phyloP scores from a whole-genome alignment of 2,113 vertebrate genomes.

The Odocoileus virginianus region DNA sequence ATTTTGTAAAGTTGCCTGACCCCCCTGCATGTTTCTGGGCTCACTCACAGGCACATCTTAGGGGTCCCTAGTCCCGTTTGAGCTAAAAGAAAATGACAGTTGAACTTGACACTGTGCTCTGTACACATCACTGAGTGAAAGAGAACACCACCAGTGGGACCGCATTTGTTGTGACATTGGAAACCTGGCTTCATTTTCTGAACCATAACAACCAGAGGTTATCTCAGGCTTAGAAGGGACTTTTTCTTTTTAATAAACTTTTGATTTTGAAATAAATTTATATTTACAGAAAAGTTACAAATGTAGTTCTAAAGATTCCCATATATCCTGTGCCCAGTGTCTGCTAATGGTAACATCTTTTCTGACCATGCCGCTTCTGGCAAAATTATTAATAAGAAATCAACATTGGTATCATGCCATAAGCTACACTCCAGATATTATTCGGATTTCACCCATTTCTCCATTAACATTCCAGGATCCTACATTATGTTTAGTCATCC shows the following conservation, averaged over 20 bases:
- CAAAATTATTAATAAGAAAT: not conserved
- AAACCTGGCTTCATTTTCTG: conserved; percentile 34
- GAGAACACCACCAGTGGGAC: not conserved
- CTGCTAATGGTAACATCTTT: not conserved
- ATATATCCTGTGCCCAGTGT: not conserved
- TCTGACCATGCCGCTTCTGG: not conserved
- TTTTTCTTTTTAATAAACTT: conserved; percentile 28
- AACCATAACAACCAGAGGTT: conserved; percentile 18
- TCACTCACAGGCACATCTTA: not conserved
- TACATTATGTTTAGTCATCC: not conserved
- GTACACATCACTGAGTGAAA: not conserved
- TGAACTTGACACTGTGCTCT: not conserved
- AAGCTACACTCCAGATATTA: not conserved
- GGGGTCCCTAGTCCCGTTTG: not conserved
- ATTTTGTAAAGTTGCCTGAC: not conserved
- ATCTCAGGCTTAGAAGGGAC: not conserved
- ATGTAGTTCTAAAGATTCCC: not conserved
- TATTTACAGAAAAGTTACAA: conserved; percentile 3
- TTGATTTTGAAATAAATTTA: not conserved
- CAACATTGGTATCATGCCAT: not conserved
- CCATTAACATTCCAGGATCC: not conserved
- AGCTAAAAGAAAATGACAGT: not conserved
- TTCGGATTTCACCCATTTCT: not conserved
- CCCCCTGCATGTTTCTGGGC: not conserved
- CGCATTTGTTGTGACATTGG: not conserved